Evolutionary conservation across 2,113 vertebrate species (phyloP).

Genomic region (Microcebus murinus): DNA sequence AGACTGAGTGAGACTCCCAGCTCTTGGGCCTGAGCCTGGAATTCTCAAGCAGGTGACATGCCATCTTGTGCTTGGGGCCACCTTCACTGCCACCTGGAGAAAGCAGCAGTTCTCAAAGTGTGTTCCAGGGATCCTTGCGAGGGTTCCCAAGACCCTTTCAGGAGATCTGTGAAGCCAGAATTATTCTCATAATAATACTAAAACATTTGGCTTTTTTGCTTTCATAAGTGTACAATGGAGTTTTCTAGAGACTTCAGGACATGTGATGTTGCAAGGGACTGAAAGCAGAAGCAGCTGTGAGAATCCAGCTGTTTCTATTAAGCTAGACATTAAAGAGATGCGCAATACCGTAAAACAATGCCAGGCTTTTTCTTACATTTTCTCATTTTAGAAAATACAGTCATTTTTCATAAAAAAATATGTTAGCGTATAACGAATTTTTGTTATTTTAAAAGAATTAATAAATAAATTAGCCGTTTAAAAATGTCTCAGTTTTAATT

Average conservation of each 20-base stretch:
- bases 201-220: not conserved
- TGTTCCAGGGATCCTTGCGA: not conserved
- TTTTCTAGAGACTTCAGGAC: conserved; percentile 46
- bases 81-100: not conserved
- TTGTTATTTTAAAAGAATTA: not conserved
- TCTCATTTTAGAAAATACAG: not conserved
- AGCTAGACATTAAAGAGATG: not conserved
- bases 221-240: not conserved
- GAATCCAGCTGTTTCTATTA: conserved; percentile 10
- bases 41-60: not conserved
- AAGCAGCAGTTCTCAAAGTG: not conserved
- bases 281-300: not conserved
- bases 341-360: not conserved
- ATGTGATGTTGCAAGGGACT: not conserved
- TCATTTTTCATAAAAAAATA: not conserved
- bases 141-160: not conserved
- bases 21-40: not conserved
- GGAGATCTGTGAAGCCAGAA: not conserved
- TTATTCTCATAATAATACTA: not conserved
- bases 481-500: not conserved
- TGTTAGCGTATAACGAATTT: not conserved
- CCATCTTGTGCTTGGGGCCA: not conserved
- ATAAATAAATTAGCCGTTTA: not conserved
- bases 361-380: not conserved
- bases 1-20: not conserved